Percentiles rank a stretch among this genome's conserved stretches.
These are phyloP conservation scores for Phorcus lineatus DNA, from an alignment of 2,888 invertebrate genomes.

Conservation along the genomic window DNA sequence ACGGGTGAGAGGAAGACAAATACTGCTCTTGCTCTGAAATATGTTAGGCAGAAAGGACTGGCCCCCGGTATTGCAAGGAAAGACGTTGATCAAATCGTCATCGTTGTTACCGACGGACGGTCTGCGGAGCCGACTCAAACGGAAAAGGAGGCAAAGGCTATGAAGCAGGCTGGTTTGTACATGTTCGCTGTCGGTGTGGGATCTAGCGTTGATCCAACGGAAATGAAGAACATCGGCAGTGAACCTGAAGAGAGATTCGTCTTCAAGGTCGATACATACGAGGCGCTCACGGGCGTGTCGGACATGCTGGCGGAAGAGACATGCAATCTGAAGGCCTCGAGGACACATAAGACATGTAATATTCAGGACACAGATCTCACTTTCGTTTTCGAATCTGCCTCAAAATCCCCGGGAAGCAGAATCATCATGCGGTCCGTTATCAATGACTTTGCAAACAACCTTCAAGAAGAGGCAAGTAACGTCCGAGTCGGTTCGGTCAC, in stretches of 20 bases:
- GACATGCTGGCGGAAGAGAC: conserved; percentile 66
- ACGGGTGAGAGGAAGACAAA: conserved; percentile 26
- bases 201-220: conserved; percentile 53
- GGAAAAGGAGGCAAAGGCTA: conserved; percentile 46
- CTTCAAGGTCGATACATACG: conserved; percentile 65
- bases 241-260: conserved; percentile 60
- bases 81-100: conserved; percentile 25
- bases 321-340: conserved; percentile 37
- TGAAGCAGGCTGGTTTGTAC: conserved; percentile 54
- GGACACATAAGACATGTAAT: not conserved
- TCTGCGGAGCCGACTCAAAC: conserved; percentile 53
- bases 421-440: not conserved
- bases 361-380: conserved; percentile 8
- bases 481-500: conserved; percentile 10
- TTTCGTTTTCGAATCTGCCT: conserved; percentile 17
- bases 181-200: conserved; percentile 72
- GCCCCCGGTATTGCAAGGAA: not conserved
- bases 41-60: conserved; percentile 22
- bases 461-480: not conserved
- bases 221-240: conserved; percentile 66
- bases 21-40: conserved; percentile 27
- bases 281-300: conserved; percentile 62
- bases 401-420: not conserved
- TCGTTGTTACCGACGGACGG: conserved; percentile 53
- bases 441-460: not conserved